Base-by-base conservation (phyloP, 2,888 invertebrate genomes). In the Drosophila subquinaria region DNA sequence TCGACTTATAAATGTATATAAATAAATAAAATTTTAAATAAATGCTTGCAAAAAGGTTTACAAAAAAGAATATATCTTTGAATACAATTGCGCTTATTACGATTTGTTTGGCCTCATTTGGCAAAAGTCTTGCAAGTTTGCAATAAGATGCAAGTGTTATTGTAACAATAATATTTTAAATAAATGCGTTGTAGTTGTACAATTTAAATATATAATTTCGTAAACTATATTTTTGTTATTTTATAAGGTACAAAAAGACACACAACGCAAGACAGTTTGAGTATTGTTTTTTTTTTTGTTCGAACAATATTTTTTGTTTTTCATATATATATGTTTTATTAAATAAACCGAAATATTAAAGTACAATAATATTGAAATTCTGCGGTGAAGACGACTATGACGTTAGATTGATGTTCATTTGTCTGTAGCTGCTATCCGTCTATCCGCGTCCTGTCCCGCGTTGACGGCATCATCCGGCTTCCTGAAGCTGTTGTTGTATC, bases 321-420 rank as follows among this genome's bases (percentile, higher is more conserved):
- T 90, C 81, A 91, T 89, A 87, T 81, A 81, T 82, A 91, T 89
- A 88, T 90, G 79, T 90, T 90, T 92, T 92, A 91, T 92, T 92
- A 91, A 89, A 91, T 92, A 91, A 91, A 92, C 89, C 88, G 90
- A 91, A 92, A 91, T 89, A 90, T 91, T 89, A 92, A 89, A 92
- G 79, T 91, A 92, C 92, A 92, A 91, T 92, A 90, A 88, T 90
- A 90, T 88, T 88, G 87, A 87, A 82, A 91, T 88, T 92, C 82
- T 88, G 88, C 79, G 79, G 69, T 60, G 78, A 73, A 70, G 89
- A 68, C 69, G 84, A 69, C 73, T 66, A 30, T 55, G 66, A 66
- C 57, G 60, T 65, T 72, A 47, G n/a, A 51, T 65, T 62, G 50
- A 33, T 61, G 73, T 57, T 65, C 17, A 47, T 55, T 59, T 40